These are phyloP conservation scores for Drosophila prolongata DNA, from an alignment of 2,888 invertebrate genomes.

Conservation along the genomic window DNA sequence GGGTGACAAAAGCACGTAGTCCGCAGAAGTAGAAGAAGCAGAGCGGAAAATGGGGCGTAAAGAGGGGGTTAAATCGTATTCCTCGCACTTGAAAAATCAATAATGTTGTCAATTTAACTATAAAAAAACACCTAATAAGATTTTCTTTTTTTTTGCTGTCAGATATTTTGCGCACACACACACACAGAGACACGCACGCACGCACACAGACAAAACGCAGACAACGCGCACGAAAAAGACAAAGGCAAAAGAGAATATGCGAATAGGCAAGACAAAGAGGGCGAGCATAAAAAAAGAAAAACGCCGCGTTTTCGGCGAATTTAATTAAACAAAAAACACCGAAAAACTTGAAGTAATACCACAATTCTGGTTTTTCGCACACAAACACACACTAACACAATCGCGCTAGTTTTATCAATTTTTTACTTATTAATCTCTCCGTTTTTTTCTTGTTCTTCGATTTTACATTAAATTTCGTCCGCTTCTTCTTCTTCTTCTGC, in stretches of 20 bases:
- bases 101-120: constrained; percentile 25
- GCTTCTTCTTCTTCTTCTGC: constrained; percentile 6
- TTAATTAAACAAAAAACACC: constrained; percentile 6
- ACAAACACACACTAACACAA: constrained; percentile 5
- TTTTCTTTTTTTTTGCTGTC: constrained; percentile 17
- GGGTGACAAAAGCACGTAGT: constrained; percentile 50
- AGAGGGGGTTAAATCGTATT: not conserved
- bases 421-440: not conserved
- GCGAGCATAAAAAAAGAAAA: constrained; percentile 19
- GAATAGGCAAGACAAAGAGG: constrained; percentile 37
- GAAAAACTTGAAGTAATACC: not conserved
- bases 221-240: constrained; percentile 39
- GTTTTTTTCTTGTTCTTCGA: constrained; percentile 1
- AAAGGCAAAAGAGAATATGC: constrained; percentile 41
- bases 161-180: constrained; percentile 19
- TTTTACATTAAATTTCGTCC: constrained; percentile 16
- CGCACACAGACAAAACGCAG: constrained; percentile 18
- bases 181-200: constrained; percentile 17
- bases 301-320: constrained; percentile 9
- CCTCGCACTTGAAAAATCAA: constrained; percentile 38
- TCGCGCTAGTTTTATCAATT: constrained; percentile 5
- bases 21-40: constrained; percentile 13
- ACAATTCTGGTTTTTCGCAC: constrained; percentile 10
- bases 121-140: constrained; percentile 25
- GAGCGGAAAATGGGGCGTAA: not conserved